Evolutionary conservation across 2,797 vertebrate genomes (phyloP).

Genomic region (Amblyraja radiata): DNA sequence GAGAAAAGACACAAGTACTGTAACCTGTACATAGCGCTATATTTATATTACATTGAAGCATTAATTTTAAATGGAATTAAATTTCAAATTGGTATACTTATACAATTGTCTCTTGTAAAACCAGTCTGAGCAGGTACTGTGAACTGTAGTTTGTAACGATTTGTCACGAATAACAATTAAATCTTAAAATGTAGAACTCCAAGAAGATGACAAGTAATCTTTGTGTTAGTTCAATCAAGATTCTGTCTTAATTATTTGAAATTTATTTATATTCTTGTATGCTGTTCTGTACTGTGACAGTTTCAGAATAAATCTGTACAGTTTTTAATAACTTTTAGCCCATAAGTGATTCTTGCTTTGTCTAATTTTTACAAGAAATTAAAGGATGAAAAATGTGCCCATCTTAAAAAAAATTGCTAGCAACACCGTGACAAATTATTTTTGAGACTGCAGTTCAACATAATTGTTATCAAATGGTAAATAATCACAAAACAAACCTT

Average conservation of each 20-base stretch:
- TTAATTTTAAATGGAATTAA: slow-evolving; percentile 32
- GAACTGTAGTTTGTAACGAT: slow-evolving; percentile 15
- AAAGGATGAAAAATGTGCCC: not conserved
- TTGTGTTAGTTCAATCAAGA: slow-evolving; percentile 36
- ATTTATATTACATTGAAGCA: slow-evolving; percentile 38
- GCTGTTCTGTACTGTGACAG: slow-evolving; percentile 17
- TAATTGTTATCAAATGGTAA: not conserved
- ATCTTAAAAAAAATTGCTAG: not conserved
- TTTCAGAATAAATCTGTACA: slow-evolving; percentile 37
- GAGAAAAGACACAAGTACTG: slow-evolving; percentile 24
- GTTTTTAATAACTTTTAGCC: slow-evolving; percentile 17
- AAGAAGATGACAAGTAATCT: not conserved
- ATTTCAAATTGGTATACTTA: slow-evolving; percentile 29
- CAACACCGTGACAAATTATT: not conserved
- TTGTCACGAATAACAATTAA: not conserved
- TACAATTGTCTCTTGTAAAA: slow-evolving; percentile 13
- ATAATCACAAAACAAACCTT: not conserved
- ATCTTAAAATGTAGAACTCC: slow-evolving; percentile 22
- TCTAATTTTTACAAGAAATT: not conserved
- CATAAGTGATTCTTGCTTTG: not conserved
- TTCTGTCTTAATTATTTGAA: slow-evolving; percentile 33
- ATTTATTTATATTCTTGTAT: slow-evolving; percentile 30
- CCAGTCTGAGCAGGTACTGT: not conserved
- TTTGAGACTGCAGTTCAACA: not conserved
- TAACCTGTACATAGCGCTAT: slow-evolving; percentile 25